Conservation (phyloP, 2,888 invertebrate genomes). For the Idaea straminata region DNA sequence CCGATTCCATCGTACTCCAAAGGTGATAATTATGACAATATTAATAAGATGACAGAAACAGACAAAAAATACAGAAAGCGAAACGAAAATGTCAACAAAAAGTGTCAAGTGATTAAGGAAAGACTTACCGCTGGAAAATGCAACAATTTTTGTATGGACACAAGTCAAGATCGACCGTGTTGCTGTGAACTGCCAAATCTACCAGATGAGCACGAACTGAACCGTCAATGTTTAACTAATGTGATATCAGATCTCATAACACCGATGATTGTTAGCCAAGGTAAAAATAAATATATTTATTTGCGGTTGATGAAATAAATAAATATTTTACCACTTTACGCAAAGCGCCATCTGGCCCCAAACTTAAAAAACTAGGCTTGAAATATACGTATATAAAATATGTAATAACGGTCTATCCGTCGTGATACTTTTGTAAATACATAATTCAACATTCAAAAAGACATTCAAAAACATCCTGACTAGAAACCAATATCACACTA, state of each 20-base stretch:
- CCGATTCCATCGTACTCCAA: neutral
- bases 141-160: conserved; percentile 38
- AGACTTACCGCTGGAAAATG: neutral
- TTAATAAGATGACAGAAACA: neutral
- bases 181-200: conserved; percentile 25
- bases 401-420: too few species aligned
- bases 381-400: too few species aligned
- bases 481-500: too few species aligned
- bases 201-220: neutral
- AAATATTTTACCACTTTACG: too few species aligned
- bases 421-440: too few species aligned
- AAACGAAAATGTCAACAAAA: neutral
- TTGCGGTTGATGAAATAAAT: too few species aligned
- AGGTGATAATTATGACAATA: neutral
- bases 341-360: too few species aligned
- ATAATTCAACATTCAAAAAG: too few species aligned
- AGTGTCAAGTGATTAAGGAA: neutral
- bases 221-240: conserved; percentile 9
- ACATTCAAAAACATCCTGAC: too few species aligned
- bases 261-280: conserved; percentile 41
- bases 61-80: neutral
- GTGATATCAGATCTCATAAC: conserved; percentile 39
- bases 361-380: too few species aligned
- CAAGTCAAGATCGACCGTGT: conserved; percentile 51
- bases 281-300: conserved; percentile 9